Percentiles rank a stretch among this genome's conserved stretches.
phyloP scores from a whole-genome alignment of 1,140 invertebrate genomes.

The Coenobita brevimanus region DNA sequence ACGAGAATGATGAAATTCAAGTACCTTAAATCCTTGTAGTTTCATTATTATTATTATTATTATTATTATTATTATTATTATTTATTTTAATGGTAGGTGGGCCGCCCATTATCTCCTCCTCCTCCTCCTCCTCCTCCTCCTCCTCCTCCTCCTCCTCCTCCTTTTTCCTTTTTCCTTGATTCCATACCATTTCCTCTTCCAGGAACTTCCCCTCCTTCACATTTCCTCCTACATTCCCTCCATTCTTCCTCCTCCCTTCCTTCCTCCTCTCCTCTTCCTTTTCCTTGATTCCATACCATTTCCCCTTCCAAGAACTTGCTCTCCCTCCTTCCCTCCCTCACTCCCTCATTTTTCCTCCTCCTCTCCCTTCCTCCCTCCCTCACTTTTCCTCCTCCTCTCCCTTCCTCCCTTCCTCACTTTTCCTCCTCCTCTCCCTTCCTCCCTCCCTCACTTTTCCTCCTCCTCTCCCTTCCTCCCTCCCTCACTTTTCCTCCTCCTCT shows the following conservation, averaged over 20 bases:
- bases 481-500: too few relatives aligned
- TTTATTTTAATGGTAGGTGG: not conserved
- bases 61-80: not conserved
- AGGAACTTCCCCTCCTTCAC: not conserved
- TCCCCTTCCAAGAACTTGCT: not conserved
- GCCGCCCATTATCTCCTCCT: not conserved
- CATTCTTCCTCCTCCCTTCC: not conserved
- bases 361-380: too few relatives aligned
- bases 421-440: too few relatives aligned
- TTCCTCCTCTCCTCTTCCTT: not conserved
- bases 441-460: too few relatives aligned
- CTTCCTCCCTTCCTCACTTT: not conserved
- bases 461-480: too few relatives aligned
- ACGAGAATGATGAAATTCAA: not conserved
- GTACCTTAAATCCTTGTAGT: not conserved
- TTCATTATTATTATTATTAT: not conserved
- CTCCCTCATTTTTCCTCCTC: not conserved
- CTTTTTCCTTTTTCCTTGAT: not conserved
- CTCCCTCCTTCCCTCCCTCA: not conserved
- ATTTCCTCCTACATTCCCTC: not conserved
- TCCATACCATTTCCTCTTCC: not conserved
- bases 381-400: not conserved
- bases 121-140: conserved; percentile 5
- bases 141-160: not conserved
- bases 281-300: not conserved